These are phyloP conservation scores for Yasuhikotakia modesta DNA, from an alignment of 2,797 vertebrate species.

Conservation along the genomic window DNA sequence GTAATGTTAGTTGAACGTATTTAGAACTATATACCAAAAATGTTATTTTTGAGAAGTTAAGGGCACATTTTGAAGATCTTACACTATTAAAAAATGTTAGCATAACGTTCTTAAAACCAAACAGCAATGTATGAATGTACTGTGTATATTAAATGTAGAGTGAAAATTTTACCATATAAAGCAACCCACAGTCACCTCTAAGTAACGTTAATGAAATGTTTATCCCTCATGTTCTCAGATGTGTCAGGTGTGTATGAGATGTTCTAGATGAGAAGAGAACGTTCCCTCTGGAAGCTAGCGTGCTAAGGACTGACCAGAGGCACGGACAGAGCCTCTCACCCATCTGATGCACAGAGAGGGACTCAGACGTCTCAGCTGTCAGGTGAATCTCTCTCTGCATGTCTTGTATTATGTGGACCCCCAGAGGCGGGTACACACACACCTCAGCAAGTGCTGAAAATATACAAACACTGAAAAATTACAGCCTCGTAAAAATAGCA, in stretches of 20 bases:
- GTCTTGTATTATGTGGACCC: conserved; percentile 7
- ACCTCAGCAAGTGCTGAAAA: conserved; percentile 7
- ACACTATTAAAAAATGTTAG: no score
- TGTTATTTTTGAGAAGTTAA: no score
- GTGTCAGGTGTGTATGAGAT: conserved; percentile 2
- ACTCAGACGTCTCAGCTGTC: not conserved
- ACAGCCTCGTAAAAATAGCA: conserved; percentile 16
- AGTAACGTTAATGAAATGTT: not conserved
- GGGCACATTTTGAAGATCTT: no score
- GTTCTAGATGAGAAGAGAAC: not conserved
- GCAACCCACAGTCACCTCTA: not conserved
- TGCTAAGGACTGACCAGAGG: conserved; percentile 24
- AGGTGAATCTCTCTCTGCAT: conserved; percentile 19
- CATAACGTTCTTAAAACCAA: no score
- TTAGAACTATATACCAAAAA: no score
- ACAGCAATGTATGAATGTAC: no score
- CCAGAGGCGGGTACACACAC: conserved; percentile 19
- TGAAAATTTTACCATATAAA: no score
- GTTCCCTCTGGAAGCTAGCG: conserved; percentile 2
- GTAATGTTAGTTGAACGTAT: no score
- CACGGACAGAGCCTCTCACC: not conserved
- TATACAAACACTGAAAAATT: conserved; percentile 6
- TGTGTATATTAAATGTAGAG: no score
- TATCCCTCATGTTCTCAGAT: not conserved
- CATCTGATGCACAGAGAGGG: not conserved